These are phyloP conservation scores for Oryzias javanicus DNA, from an alignment of 2,113 vertebrate species.

Conservation along the genomic window DNA sequence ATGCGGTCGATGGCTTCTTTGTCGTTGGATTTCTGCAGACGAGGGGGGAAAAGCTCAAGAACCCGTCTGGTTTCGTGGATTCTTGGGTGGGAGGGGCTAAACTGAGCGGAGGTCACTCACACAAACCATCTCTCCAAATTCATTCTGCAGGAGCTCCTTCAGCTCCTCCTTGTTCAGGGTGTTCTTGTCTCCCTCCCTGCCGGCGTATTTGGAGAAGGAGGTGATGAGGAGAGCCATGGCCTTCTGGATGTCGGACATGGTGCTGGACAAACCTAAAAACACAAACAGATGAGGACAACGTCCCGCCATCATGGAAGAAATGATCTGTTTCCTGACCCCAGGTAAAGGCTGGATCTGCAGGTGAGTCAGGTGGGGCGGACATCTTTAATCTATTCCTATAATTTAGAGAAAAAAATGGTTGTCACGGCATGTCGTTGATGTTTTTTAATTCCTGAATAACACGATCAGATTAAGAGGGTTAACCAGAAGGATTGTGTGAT, in stretches of 20 bases:
- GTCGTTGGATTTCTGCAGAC: constrained; percentile 51
- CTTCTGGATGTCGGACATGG: constrained; percentile 68
- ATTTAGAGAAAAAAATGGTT: no score
- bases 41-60: not conserved
- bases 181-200: constrained; percentile 82
- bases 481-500: no score
- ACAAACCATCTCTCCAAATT: constrained; percentile 75
- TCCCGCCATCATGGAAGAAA: no score
- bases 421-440: no score
- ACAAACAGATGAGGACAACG: not conserved
- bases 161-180: constrained; percentile 86
- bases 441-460: no score
- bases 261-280: constrained; percentile 16
- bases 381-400: not conserved
- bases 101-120: constrained; percentile 64
- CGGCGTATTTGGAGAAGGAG: constrained; percentile 82
- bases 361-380: constrained; percentile 27
- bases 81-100: not conserved
- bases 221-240: constrained; percentile 80
- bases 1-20: constrained; percentile 53
- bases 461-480: no score
- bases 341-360: constrained; percentile 11
- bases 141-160: constrained; percentile 80
- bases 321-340: constrained; percentile 14
- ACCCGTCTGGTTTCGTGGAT: not conserved